A percentile compares a stretch with the other conserved stretches of the same genome.
These are phyloP conservation scores for Ophonus ardosiacus DNA, from an alignment of 2,888 invertebrate genomes.

Conservation along the genomic window DNA sequence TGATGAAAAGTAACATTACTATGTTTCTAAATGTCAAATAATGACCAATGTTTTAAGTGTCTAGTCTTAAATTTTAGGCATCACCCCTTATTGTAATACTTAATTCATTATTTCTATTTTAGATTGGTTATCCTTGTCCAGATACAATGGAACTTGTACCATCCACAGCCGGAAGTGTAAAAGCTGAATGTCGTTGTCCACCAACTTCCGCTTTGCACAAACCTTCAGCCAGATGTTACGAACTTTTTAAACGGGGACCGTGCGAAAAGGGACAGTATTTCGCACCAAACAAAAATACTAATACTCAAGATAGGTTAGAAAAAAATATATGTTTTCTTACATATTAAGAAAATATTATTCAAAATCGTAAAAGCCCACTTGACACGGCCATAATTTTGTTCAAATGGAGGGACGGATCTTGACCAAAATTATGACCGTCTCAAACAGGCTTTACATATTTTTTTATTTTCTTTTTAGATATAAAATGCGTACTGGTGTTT, in stretches of 20 bases:
- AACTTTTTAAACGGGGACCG: slow-evolving; percentile 86
- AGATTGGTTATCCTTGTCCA: slow-evolving; percentile 88
- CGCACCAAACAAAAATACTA: slow-evolving; percentile 77
- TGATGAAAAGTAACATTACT: too few species aligned
- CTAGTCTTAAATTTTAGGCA: too few species aligned
- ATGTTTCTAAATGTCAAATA: too few species aligned
- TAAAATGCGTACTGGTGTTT: slow-evolving; percentile 83
- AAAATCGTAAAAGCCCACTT: too few species aligned
- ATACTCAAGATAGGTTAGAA: background rate
- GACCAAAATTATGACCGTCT: too few species aligned
- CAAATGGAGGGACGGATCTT: too few species aligned
- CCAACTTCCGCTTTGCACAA: slow-evolving; percentile 87
- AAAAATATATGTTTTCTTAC: background rate
- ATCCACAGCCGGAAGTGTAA: slow-evolving; percentile 75
- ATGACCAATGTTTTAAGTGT: too few species aligned
- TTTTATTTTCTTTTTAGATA: background rate
- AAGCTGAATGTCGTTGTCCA: slow-evolving; percentile 89
- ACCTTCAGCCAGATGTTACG: slow-evolving; percentile 84
- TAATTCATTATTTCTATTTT: slow-evolving; percentile 36
- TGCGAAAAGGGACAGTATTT: slow-evolving; percentile 87
- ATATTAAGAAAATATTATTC: too few species aligned
- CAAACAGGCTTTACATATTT: background rate
- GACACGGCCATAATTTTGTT: too few species aligned
- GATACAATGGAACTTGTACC: slow-evolving; percentile 91
- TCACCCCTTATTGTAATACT: too few species aligned